Conservation (phyloP, 2,888 invertebrate genomes). For the Choreutis nemorana region DNA sequence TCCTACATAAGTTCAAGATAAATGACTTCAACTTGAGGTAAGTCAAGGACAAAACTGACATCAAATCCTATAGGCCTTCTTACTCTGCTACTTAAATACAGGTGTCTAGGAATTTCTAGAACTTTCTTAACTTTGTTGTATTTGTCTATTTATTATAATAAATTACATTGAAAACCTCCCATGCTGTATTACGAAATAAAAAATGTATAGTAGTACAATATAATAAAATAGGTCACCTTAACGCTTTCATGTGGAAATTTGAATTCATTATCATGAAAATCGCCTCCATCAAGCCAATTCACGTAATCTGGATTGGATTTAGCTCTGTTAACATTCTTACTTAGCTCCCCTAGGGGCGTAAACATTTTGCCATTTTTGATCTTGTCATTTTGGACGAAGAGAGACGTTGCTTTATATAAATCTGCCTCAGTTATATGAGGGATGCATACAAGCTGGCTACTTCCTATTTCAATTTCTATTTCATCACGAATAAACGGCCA, state of each 20-base stretch:
- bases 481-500: constrained; percentile 64
- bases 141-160: too few relatives aligned
- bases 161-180: too few relatives aligned
- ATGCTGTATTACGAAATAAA: too few relatives aligned
- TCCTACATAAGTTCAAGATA: too few relatives aligned
- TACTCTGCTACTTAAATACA: too few relatives aligned
- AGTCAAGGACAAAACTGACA: too few relatives aligned
- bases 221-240: constrained; percentile 21
- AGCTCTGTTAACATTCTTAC: constrained; percentile 42
- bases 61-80: too few relatives aligned
- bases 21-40: too few relatives aligned
- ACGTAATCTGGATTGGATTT: constrained; percentile 45
- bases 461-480: constrained; percentile 61
- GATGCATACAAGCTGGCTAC: constrained; percentile 55
- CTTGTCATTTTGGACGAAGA: constrained; percentile 56
- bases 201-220: background rate
- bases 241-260: constrained; percentile 63
- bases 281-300: constrained; percentile 39
- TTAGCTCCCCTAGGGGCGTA: constrained; percentile 49
- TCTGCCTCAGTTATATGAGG: constrained; percentile 61
- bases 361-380: constrained; percentile 55
- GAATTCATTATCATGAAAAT: constrained; percentile 41
- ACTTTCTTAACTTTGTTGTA: too few relatives aligned
- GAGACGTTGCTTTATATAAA: constrained; percentile 51
- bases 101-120: too few relatives aligned